Conservation (phyloP, 2,888 invertebrate species). For the Trissoscelio sp. region DNA sequence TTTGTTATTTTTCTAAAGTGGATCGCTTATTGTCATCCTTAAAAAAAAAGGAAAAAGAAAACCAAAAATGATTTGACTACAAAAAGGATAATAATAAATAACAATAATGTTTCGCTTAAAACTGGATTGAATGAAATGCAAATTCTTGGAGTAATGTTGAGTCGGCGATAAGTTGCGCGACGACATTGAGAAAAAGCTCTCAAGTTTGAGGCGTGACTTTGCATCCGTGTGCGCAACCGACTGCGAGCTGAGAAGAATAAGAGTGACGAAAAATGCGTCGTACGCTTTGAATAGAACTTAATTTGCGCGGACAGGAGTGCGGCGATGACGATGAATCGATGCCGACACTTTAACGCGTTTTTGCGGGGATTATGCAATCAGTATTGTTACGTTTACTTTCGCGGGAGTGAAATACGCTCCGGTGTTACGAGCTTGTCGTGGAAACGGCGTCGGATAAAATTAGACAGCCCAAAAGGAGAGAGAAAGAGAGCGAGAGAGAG, state of each 20-base stretch:
- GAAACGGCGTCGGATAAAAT: slow-evolving; percentile 28
- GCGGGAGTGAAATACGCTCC: slow-evolving; percentile 27
- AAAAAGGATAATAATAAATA: background rate
- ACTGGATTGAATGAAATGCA: slow-evolving; percentile 7
- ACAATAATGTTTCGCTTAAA: background rate
- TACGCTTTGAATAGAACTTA: slow-evolving; percentile 46
- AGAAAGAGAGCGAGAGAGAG: no score
- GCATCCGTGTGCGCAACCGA: slow-evolving; percentile 30
- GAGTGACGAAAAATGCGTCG: slow-evolving; percentile 24
- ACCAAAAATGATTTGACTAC: no score
- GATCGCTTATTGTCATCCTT: no score
- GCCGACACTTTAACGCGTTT: slow-evolving; percentile 31
- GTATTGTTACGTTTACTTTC: slow-evolving; percentile 61
- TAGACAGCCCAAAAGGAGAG: slow-evolving; percentile 15
- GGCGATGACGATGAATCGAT: slow-evolving; percentile 8
- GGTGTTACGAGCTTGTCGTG: slow-evolving; percentile 39
- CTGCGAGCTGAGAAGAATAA: background rate
- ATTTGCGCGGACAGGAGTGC: slow-evolving; percentile 21
- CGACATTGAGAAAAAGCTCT: slow-evolving; percentile 22
- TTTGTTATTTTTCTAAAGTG: no score
- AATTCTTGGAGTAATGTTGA: slow-evolving; percentile 29
- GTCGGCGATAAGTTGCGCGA: slow-evolving; percentile 4
- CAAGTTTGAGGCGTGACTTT: slow-evolving; percentile 47
- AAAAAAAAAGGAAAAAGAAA: no score
- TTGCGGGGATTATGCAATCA: slow-evolving; percentile 46